Evolutionary conservation across 2,113 vertebrate genomes (phyloP), one percentile per base, ranked within the genome.

Genomic region (Suncus etruscus): DNA sequence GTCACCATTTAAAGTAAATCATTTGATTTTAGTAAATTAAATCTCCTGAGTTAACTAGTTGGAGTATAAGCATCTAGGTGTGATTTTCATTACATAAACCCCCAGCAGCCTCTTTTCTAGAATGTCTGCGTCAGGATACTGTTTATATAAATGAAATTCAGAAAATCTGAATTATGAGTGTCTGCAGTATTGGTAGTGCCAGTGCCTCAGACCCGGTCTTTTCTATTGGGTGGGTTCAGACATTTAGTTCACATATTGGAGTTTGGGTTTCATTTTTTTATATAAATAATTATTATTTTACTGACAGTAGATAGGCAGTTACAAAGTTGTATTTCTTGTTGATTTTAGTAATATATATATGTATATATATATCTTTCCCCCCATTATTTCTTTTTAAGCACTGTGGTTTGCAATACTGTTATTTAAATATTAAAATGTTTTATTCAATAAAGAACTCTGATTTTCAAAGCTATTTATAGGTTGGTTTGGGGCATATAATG

Each of bases 131-230:
- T 86, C 79, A 86, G 88, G 72, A 70, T 83, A 65, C 58, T 58
- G 1, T 39, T 95, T 88, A 86, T 39, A 86, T 88, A 83, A 72
- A 74, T 61, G 72, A 61, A 85, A 10, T 7, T 82, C 75, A 87
- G 68, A 90, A 87, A 94, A 87, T 77, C 39, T 89, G 82, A 89
- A 29, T 86, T 27, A 70, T 50, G 6, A 24, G 4, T 92, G 63
- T 50, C 45, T 91, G 85, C 76, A 75, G 47, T 90, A 90, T 77
- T 77, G 32, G 89, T 75, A 94, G n/a, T 78, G 18, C 83, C 85
- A 88, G 14, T 91, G 6, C 31, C 70, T 87, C 39, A 45, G 27
- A n/a, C 18, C 22, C 15, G 27, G 87, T 87, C 9, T 83, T 88
- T 58, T 90, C 85, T 27, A 77, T 61, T 75, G 63, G 32, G 45